Percentiles rank a stretch among this genome's conserved stretches.
Evolutionary conservation across 2,113 vertebrate species (phyloP).

Genomic region (Chrysochloris asiatica): DNA sequence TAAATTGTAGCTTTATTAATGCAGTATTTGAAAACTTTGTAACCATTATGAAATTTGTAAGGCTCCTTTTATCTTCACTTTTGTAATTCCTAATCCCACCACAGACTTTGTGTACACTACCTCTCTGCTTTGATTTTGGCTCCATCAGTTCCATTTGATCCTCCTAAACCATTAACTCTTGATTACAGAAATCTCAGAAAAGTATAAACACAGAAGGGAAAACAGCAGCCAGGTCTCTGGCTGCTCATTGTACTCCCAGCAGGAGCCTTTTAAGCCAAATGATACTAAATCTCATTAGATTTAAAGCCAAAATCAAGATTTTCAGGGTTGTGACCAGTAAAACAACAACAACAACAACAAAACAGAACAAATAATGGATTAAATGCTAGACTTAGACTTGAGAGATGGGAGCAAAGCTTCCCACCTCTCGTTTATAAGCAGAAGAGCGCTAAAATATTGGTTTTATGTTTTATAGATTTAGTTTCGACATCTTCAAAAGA

Average conservation of each 20-base stretch:
- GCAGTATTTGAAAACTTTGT: slow-evolving; percentile 18
- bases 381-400: neutral
- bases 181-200: slow-evolving; percentile 56
- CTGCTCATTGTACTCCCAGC: slow-evolving; percentile 73
- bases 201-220: slow-evolving; percentile 67
- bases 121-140: neutral
- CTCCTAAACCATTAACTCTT: slow-evolving; percentile 58
- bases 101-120: neutral
- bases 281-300: slow-evolving; percentile 71
- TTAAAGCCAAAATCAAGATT: slow-evolving; percentile 61
- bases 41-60: neutral
- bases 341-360: neutral
- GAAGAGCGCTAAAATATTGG: neutral
- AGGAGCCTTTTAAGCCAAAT: slow-evolving; percentile 70
- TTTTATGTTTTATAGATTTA: neutral
- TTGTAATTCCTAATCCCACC: neutral
- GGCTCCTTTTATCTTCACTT: slow-evolving; percentile 41
- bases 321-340: slow-evolving; percentile 23
- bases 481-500: neutral
- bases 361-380: neutral
- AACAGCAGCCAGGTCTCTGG: slow-evolving; percentile 68
- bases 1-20: neutral
- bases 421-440: neutral
- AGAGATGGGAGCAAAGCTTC: neutral
- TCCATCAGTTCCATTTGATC: slow-evolving; percentile 48